These are phyloP conservation scores for Oreochromis mossambicus DNA, from an alignment of 2,797 vertebrate genomes.

Conservation along the genomic window DNA sequence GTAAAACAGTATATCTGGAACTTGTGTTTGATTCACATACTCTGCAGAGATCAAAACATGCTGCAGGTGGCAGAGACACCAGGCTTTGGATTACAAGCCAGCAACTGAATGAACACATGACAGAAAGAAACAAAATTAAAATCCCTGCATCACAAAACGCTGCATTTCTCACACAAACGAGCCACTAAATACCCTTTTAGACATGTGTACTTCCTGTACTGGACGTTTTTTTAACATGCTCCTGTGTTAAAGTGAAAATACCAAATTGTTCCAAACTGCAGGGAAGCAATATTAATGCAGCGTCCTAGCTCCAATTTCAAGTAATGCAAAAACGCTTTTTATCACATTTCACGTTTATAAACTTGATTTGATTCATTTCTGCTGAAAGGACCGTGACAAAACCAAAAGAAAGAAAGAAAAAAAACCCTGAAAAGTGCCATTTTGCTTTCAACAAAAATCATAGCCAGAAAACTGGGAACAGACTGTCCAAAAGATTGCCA, in stretches of 20 bases:
- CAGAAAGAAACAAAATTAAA: conserved; percentile 66
- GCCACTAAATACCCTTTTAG: background rate
- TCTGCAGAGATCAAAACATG: conserved; percentile 75
- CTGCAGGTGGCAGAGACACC: conserved; percentile 71
- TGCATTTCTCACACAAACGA: conserved; percentile 32
- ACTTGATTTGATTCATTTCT: background rate
- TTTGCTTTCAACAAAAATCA: background rate
- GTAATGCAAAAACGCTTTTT: background rate
- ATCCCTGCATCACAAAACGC: conserved; percentile 43
- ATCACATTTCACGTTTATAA: background rate
- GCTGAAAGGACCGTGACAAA: background rate
- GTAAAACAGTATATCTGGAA: conserved; percentile 62
- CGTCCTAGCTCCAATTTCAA: background rate
- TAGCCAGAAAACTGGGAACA: background rate
- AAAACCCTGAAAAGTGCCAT: background rate
- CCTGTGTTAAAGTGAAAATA: background rate
- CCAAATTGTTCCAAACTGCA: background rate
- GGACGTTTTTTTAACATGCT: background rate
- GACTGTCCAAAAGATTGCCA: background rate
- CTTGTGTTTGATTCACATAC: conserved; percentile 71
- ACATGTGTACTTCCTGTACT: background rate
- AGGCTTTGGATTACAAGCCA: conserved; percentile 73
- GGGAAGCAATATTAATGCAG: background rate
- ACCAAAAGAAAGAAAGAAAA: background rate
- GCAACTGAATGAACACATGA: conserved; percentile 77